Evolutionary conservation across 2,888 invertebrate genomes (phyloP), one percentile per base, ranked within the genome.

Genomic region (Epistrophe grossulariae): DNA sequence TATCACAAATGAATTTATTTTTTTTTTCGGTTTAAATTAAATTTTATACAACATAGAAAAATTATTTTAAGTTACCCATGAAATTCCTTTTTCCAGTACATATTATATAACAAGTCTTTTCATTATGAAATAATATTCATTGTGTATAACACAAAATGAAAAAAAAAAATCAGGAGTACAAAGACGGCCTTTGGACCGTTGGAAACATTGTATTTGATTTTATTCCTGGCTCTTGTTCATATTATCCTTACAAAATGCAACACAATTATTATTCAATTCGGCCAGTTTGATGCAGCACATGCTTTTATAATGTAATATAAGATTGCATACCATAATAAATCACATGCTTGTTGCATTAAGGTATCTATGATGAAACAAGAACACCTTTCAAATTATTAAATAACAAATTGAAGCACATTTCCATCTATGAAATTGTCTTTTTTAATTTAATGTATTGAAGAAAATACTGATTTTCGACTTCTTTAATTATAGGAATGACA

Each of bases 401-500:
- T 28, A 31, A 28, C 9, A 31, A 31, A 28, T 8, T 15, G 3
- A 6, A 4, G 24, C 3, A 15, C 7, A 28, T 15, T 55, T 55
- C 11, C 19, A 52, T n/a, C 3, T 1, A n/a, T 31, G 28, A 8
- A n/a, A 31, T 2, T 55, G 24, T 55, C 13, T 28, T 28, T 9
- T 15, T 9, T 2, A 55, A 31, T 24, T 31, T 15, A 9, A 55
- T 31, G 28, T 24, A 52, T 15, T 52, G 1, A 52, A 13, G n/a
- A 28, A 55, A 55, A 31, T 50, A 55, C 0, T 9, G 8, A 55
- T 7, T 15, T 40, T 10, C 40, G 59, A 38, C 17, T 62, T 17
- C 4, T 17, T 17, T 66, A 68, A 77, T 83, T 78, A 83, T 83
- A 72, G 50, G 60, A 79, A 19, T 71, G 64, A 66, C 80, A 71